Conservation (phyloP, 1,140 invertebrate species). For the Ladona fulva region DNA sequence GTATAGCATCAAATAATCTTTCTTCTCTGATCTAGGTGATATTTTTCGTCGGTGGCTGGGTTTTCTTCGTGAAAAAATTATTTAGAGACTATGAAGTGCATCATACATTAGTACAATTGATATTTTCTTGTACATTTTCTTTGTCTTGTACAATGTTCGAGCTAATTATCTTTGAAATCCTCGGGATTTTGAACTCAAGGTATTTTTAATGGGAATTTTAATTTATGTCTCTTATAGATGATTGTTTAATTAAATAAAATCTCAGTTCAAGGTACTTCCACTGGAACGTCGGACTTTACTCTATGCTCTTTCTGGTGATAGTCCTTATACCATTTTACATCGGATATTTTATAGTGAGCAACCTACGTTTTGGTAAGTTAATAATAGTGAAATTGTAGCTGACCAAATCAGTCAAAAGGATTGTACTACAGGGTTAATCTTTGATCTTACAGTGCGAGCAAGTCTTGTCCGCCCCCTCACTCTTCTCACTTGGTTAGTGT, state of each 20-base stretch:
- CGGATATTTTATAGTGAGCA: conserved; percentile 87
- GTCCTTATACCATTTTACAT: conserved; percentile 96
- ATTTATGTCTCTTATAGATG: conserved; percentile 14
- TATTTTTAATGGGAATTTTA: conserved; percentile 32
- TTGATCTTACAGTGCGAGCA: conserved; percentile 58
- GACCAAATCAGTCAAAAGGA: neutral
- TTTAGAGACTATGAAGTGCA: conserved; percentile 98
- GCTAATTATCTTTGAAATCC: conserved; percentile 99
- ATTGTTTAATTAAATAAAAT: conserved; percentile 28
- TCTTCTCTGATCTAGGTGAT: conserved; percentile 58
- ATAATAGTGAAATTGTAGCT: neutral
- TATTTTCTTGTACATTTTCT: conserved; percentile 95
- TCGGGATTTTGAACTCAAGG: conserved; percentile 80
- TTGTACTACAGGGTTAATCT: neutral
- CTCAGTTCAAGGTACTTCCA: conserved; percentile 90
- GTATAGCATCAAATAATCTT: too few relatives aligned
- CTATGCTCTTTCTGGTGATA: conserved; percentile 89
- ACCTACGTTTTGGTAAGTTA: conserved; percentile 76
- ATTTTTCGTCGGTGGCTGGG: conserved; percentile 95
- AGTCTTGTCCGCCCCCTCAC: conserved; percentile 73
- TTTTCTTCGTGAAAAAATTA: conserved; percentile 97
- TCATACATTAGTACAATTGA: conserved; percentile 85
- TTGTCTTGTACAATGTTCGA: conserved; percentile 99
- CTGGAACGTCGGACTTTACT: conserved; percentile 88
- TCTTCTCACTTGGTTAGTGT: conserved; percentile 77